These are phyloP conservation scores for Coleophora deauratella DNA, from an alignment of 2,888 invertebrate genomes.

Conservation along the genomic window DNA sequence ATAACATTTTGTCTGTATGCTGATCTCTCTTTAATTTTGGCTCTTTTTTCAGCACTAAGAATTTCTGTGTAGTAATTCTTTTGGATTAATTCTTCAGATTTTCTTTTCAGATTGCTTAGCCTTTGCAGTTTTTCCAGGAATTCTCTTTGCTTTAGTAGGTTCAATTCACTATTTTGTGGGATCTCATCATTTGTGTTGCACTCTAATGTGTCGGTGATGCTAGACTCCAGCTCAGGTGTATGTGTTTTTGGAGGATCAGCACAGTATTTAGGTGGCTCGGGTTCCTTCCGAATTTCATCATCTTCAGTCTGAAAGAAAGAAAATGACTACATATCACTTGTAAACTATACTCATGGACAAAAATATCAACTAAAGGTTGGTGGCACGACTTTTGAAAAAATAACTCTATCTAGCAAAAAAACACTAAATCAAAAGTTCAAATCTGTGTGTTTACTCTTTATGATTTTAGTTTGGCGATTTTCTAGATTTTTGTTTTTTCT, in stretches of 20 bases:
- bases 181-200: conserved; percentile 35
- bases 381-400: too few relatives aligned
- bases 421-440: too few relatives aligned
- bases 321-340: not conserved
- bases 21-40: conserved; percentile 52
- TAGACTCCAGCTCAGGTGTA: conserved; percentile 43
- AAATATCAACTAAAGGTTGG: too few relatives aligned
- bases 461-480: too few relatives aligned
- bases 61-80: conserved; percentile 57
- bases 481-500: too few relatives aligned
- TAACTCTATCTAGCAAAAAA: too few relatives aligned
- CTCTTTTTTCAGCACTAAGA: conserved; percentile 50
- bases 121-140: conserved; percentile 62
- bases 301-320: conserved; percentile 52
- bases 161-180: conserved; percentile 41
- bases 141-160: conserved; percentile 53
- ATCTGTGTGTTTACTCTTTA: too few relatives aligned
- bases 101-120: conserved; percentile 59
- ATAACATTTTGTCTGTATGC: conserved; percentile 17
- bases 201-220: conserved; percentile 46
- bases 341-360: too few relatives aligned
- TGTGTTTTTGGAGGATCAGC: conserved; percentile 35
- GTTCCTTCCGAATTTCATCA: conserved; percentile 47
- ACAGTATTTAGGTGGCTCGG: conserved; percentile 47
- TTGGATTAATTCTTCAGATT: conserved; percentile 62